These are phyloP conservation scores for Melitaea cinxia DNA, from an alignment of 1,140 invertebrate species.

Conservation along the genomic window DNA sequence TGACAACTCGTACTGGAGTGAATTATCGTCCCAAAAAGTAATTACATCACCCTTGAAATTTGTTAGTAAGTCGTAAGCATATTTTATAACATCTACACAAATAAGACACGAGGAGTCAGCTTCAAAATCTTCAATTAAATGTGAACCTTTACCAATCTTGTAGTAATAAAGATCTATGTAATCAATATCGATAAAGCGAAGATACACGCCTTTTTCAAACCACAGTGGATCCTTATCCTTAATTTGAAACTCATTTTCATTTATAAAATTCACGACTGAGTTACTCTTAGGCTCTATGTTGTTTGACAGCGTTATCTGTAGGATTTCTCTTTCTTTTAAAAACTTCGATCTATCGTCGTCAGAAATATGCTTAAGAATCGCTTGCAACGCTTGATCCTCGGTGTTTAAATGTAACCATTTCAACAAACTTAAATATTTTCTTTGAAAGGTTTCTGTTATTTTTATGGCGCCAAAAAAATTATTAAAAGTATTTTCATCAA, in stretches of 20 bases:
- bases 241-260: conserved; percentile 15
- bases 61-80: conserved; percentile 51
- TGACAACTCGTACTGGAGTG: neutral
- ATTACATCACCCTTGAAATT: conserved; percentile 42
- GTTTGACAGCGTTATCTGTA: conserved; percentile 1
- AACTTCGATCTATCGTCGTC: neutral
- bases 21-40: neutral
- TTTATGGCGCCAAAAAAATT: conserved; percentile 15
- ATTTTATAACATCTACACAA: conserved; percentile 47
- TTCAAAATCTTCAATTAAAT: neutral
- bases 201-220: conserved; percentile 42
- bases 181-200: conserved; percentile 30
- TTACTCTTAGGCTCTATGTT: neutral
- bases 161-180: conserved; percentile 38
- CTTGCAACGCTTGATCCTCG: neutral
- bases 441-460: neutral
- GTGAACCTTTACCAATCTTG: no score
- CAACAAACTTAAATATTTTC: conserved; percentile 3
- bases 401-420: conserved; percentile 7
- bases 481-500: conserved; percentile 39
- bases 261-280: conserved; percentile 4
- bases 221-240: conserved; percentile 30
- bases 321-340: neutral
- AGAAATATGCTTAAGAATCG: neutral
- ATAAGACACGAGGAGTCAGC: conserved; percentile 32